Base-by-base conservation (phyloP, 2,797 vertebrate species). In the Tenualosa ilisha region DNA sequence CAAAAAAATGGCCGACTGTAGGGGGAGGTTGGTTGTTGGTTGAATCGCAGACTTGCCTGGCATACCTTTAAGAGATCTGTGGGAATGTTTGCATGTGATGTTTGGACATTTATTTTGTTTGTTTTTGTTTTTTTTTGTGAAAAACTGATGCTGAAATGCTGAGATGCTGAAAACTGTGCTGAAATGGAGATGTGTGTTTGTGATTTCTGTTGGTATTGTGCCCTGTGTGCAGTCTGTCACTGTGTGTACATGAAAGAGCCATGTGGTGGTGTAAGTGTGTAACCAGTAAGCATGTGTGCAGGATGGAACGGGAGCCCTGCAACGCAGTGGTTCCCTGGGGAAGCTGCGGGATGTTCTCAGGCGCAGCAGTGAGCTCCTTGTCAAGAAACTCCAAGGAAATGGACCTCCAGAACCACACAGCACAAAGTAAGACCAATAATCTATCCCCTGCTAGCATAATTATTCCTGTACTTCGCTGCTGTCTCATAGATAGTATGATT, bases 381-480 rank as follows among this genome's bases (percentile, higher is more conserved):
- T 99, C 91, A 98, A 98, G 95, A 99, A 98, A 81, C 96, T 99
- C 79, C 98, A 99, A 91, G 97, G 97, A 82, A 97, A 96, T 0
- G 96, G 93, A 8, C 96, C 97, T 0, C 94, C 96, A 63, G 94
- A 98, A 59, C 95, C 96, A 37, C 97, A 96, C 91, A 97, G 86
- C 90, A 95, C 91, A 82, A 94, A 92, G 95, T 96, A 93, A 92
- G 89, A 84, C 3, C 85, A 82, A 46, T 8, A 37, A 24, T 12
- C 84, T 43, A 22, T 43, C 7, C 53, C 46, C 46, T 15, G 40
- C 40, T 24, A 72, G 51, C 2, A n/a, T 24, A n/a, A 9, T 63
- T 24, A 63, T 63, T 24, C 9, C n/a, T 24, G 8, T 24, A 63
- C n/a, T 24, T n/a, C n/a, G n/a, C 59, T 63, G 6, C 7, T 24